Base-by-base conservation (phyloP, 1,140 invertebrate species). In the Drosophila tsacasi region DNA sequence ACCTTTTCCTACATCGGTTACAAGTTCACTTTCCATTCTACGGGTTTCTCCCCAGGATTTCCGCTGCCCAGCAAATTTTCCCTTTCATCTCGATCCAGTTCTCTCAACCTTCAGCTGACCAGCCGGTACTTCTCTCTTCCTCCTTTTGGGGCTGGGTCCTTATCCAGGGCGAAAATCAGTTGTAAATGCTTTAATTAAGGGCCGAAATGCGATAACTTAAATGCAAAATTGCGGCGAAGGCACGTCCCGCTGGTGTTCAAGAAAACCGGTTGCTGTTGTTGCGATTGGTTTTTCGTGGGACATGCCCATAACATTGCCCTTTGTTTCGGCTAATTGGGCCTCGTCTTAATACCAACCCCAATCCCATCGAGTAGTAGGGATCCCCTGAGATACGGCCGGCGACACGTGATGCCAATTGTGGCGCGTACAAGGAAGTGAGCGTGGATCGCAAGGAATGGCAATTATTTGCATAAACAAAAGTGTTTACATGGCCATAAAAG, bases 141-240 rank as follows among this genome's bases (percentile, higher is more conserved):
- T 49, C 15, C 46, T 17, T 30, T 35, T 6, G 10, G 35, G 39
- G 27, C 32, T 13, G 49, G 47, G n/a, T 69, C 57, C 66, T 83
- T 87, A 86, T 83, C 79, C 67, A 44, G 42, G 60, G 46, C 63
- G 54, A 54, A 49, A 75, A 89, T 90, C 85, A 66, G 85, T 73
- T 89, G 84, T 90, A 89, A 89, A 73, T 73, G 68, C 81, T 72
- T 89, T 81, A 89, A 89, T 89, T 89, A 84, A 84, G 74, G 85
- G 59, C 62, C 73, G 39, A 78, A 62, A 84, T 72, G 85, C 83
- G 76, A 89, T 86, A 89, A 89, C 73, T 89, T 84, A 66, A 83
- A 68, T 65, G 35, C 68, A 54, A 80, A 87, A 89, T 59, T 60
- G 74, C 73, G 49, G 62, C 66, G 84, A 86, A 78, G 84, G 81